Base-by-base conservation (phyloP, 2,113 vertebrate species). In the Hoplias malabaricus region DNA sequence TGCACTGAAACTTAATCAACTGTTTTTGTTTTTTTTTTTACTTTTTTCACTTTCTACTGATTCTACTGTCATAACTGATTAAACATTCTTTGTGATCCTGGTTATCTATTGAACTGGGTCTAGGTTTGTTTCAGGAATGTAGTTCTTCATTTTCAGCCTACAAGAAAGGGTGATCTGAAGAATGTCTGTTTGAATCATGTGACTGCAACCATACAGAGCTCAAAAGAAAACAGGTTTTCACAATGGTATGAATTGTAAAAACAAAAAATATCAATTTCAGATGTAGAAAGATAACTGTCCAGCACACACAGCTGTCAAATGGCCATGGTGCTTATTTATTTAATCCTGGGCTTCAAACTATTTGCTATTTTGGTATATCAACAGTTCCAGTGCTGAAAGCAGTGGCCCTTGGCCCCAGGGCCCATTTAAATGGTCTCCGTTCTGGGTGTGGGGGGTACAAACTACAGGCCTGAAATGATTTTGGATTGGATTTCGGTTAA, bases 401-500 rank as follows among this genome's bases (percentile, higher is more conserved):
- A 69, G 61, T 80, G 57, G 67, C 62, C 40, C 33, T 53, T 40
- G 53, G 31, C 43, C 23, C 29, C 42, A n/a, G 40, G 57, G 42
- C 61, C 56, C 29, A 38, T 68, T 65, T 36, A 56, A 73, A 66
- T 79, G 42, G 50, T 31, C 53, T 46, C 36, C 8, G 56, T n/a
- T n/a, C n/a, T n/a, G n/a, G n/a, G n/a, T 13, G 48, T 42, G 65
- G 80, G 12, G 75, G 61, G 69, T 78, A 80, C 74, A 78, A 72
- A 78, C 75, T 74, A 33, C 29, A 29, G 70, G 40, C 68, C 68
- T 38, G 54, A 29, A n/a, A 43, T 70, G 76, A 74, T 14, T 42
- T 66, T 38, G n/a, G 78, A 80, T 83, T 65, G 5, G 65, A 70
- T 83, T 83, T 74, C 82, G 12, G 63, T 31, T 83, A 83, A 83